Conservation (phyloP, 2,797 vertebrate genomes). For the Pseudochirops corinnae region DNA sequence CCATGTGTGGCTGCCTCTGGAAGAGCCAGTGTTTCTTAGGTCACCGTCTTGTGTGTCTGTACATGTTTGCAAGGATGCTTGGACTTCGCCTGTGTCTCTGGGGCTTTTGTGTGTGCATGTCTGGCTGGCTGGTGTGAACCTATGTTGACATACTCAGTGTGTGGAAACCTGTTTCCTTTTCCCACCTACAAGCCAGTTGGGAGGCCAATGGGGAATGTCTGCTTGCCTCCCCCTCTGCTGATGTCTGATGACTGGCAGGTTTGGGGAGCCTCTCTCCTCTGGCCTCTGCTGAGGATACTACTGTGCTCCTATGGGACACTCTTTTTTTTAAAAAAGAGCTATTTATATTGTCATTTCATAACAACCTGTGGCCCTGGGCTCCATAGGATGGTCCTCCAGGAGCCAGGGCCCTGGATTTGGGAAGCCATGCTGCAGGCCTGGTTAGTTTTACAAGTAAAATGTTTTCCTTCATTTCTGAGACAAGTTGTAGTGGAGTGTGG, state of each 20-base stretch:
- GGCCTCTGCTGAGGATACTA: conserved; percentile 72
- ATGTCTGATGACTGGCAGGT: neutral
- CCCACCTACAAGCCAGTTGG: conserved; percentile 63
- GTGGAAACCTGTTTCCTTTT: conserved; percentile 24
- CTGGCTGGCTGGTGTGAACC: neutral
- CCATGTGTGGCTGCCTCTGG: neutral
- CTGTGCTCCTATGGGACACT: conserved; percentile 69
- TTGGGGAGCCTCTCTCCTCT: conserved; percentile 6
- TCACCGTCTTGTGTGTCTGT: neutral
- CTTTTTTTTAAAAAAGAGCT: conserved; percentile 77
- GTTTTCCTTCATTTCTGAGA: conserved; percentile 66
- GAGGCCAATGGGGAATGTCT: conserved; percentile 75
- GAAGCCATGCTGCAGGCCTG: neutral
- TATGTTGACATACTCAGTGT: conserved; percentile 31
- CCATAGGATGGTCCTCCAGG: conserved; percentile 1
- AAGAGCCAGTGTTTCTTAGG: neutral
- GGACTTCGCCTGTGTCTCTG: neutral
- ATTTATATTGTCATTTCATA: conserved; percentile 85
- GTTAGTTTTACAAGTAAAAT: conserved; percentile 81
- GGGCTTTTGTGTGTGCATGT: rapidly evolving
- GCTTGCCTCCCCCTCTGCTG: conserved; percentile 44
- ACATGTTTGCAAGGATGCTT: neutral
- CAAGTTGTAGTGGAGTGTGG: neutral
- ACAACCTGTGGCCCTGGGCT: conserved; percentile 51
- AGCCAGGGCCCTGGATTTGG: neutral